Evolutionary conservation across 2,888 invertebrate species (phyloP).

Genomic region (Phytoseiulus persimilis): DNA sequence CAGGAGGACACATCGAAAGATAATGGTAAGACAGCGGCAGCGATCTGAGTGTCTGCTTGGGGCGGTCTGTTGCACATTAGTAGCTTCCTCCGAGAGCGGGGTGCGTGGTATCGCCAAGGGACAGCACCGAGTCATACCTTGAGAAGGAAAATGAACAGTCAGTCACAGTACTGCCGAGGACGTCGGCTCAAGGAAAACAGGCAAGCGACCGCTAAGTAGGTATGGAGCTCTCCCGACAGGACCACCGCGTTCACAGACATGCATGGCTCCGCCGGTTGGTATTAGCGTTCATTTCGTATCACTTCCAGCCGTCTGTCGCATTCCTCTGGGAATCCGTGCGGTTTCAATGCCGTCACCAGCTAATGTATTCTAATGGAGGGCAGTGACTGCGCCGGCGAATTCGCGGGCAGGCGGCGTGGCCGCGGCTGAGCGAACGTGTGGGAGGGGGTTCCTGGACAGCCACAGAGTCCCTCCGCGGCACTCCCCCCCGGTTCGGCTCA

Average conservation of each 20-base stretch:
- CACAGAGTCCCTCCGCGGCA: too few relatives aligned
- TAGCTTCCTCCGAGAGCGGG: background rate
- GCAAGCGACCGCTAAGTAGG: background rate
- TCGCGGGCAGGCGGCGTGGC: background rate
- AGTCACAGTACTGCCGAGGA: background rate
- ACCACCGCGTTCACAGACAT: background rate
- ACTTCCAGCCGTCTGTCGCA: background rate
- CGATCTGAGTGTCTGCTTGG: background rate
- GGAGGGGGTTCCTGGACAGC: background rate
- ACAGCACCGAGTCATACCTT: background rate
- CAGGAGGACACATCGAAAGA: background rate
- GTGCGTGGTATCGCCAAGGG: background rate
- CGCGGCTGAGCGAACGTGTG: background rate
- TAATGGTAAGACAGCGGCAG: background rate
- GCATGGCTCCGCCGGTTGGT: background rate
- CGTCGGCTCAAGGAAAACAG: too few relatives aligned
- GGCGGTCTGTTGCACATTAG: background rate
- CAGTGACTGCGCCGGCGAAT: background rate
- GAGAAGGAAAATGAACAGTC: too few relatives aligned
- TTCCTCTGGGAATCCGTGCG: background rate
- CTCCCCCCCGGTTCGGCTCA: too few relatives aligned
- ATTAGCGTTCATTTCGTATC: conserved; percentile 5
- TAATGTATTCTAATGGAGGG: background rate
- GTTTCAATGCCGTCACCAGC: background rate
- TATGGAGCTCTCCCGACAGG: background rate